Evolutionary conservation across 2,797 vertebrate genomes (phyloP).

Genomic region (Nasua narica): DNA sequence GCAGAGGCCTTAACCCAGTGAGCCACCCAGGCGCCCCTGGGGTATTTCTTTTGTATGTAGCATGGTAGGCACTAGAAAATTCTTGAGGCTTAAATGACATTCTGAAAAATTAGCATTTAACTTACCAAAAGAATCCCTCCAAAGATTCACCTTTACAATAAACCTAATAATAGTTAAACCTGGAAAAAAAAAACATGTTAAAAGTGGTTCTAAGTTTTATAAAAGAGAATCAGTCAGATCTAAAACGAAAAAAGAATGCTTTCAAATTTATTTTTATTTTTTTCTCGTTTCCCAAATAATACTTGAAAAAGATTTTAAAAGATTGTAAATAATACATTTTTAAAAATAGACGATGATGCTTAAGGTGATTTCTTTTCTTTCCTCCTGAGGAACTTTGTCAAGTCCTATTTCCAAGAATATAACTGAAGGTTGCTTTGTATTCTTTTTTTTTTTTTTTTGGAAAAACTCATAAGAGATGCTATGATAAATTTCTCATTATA

Average conservation of each 20-base stretch:
- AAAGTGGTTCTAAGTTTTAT: conserved; percentile 5
- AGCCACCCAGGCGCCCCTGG: no score
- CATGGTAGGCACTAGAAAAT: background rate
- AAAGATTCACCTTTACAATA: conserved; percentile 4
- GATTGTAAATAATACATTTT: background rate
- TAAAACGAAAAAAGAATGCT: background rate
- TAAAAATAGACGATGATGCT: background rate
- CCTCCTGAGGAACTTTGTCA: background rate
- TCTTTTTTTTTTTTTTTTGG: background rate
- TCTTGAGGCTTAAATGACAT: background rate
- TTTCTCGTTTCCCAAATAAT: background rate
- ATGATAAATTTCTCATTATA: background rate
- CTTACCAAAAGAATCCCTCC: background rate
- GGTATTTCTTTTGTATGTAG: background rate
- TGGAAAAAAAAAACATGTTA: background rate
- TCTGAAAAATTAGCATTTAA: conserved; percentile 37
- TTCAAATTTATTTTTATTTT: background rate
- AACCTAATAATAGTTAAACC: background rate
- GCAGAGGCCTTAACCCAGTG: no score
- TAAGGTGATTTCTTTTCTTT: background rate
- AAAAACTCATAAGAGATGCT: background rate
- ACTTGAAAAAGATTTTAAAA: background rate
- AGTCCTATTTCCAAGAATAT: background rate
- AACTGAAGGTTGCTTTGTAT: conserved; percentile 27
- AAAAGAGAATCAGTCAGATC: conserved; percentile 4